These are phyloP conservation scores for Apostichopus californicus DNA, from an alignment of 35 echinoderm and acorn worm species.

Conservation along the genomic window DNA sequence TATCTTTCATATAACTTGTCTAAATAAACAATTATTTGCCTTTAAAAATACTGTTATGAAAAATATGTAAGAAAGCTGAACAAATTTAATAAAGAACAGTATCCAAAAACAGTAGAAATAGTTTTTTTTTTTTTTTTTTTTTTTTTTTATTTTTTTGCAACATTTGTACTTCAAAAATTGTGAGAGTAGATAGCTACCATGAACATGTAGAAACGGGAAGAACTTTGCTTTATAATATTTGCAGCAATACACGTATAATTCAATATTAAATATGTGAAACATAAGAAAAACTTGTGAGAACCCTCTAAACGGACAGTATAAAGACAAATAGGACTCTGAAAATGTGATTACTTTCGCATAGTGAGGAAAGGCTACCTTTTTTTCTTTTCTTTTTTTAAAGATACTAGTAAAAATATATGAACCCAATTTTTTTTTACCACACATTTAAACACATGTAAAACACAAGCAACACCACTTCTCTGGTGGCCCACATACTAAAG, in stretches of 20 bases:
- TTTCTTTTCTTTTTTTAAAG: not conserved
- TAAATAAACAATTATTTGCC: slow-evolving; percentile 72
- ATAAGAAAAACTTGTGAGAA: slow-evolving; percentile 44
- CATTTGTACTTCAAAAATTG: slow-evolving; percentile 70
- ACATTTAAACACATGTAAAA: slow-evolving; percentile 10
- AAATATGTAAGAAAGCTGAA: slow-evolving; percentile 69
- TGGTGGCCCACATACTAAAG: not conserved
- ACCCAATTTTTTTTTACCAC: slow-evolving; percentile 12
- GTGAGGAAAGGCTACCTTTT: slow-evolving; percentile 56
- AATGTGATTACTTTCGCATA: slow-evolving; percentile 56
- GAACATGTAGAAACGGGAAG: slow-evolving; percentile 60
- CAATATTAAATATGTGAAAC: slow-evolving; percentile 68
- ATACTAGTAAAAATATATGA: slow-evolving; percentile 40
- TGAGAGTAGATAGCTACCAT: slow-evolving; percentile 69
- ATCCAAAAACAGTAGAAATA: slow-evolving; percentile 68
- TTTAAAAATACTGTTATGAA: slow-evolving; percentile 72
- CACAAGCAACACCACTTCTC: not conserved
- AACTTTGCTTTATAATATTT: slow-evolving; percentile 54
- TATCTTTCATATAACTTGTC: slow-evolving; percentile 66
- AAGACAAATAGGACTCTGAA: slow-evolving; percentile 39
- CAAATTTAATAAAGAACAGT: slow-evolving; percentile 69
- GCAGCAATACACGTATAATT: slow-evolving; percentile 69
- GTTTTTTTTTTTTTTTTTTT: slow-evolving; percentile 20
- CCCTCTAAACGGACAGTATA: slow-evolving; percentile 51
- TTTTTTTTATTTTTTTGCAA: slow-evolving; percentile 46